Base-by-base conservation (phyloP, 1,140 invertebrate genomes). In the Diabrotica undecimpunctata region DNA sequence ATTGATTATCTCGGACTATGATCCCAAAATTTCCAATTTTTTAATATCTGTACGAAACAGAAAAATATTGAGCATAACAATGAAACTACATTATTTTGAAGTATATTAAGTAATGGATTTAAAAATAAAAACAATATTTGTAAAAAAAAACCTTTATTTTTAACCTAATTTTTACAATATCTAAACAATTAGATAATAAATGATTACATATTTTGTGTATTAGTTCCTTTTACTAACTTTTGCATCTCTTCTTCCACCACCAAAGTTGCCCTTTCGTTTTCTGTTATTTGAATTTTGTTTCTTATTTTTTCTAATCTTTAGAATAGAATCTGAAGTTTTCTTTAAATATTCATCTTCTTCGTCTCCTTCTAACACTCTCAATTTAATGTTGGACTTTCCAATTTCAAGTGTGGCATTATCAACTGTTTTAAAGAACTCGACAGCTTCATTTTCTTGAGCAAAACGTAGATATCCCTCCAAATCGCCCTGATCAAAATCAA, bases 401-500 rank as follows among this genome's bases (percentile, higher is more conserved):
- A 87, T 76, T 71, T 79, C 82, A 6, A 86, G 41, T 78, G 87
- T 88, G 0, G 80, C 81, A 60, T 88, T 83, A 6, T 80, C 79
- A 57, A 89, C 79, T 76, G 90, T 88, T 53, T 88, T 85, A 61
- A 86, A 72, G 65, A 89, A 75, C 62, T 81, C 79, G 63, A 87
- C 84, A 2, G 90, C 92, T 35, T 83, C 76, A 74, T 90, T 84
- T 73, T 90, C 88, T 68, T 87, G 87, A 8, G 83, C 78, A 13
- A 93, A 79, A 54, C 91, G 82, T 9, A 93, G 80, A 75, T 86
- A 88, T 8, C 90, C 91, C 72, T 89, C 83, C 0, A 82, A 79
- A 66, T 93, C 84, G 7, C 91, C 91, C 62, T 84, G 84, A 66
- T 85, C 86, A 74, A 87, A 93, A 71, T 93, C 90, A 64, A 94